Evolutionary conservation across 2,113 vertebrate species (phyloP).

Genomic region (Callorhinus ursinus): DNA sequence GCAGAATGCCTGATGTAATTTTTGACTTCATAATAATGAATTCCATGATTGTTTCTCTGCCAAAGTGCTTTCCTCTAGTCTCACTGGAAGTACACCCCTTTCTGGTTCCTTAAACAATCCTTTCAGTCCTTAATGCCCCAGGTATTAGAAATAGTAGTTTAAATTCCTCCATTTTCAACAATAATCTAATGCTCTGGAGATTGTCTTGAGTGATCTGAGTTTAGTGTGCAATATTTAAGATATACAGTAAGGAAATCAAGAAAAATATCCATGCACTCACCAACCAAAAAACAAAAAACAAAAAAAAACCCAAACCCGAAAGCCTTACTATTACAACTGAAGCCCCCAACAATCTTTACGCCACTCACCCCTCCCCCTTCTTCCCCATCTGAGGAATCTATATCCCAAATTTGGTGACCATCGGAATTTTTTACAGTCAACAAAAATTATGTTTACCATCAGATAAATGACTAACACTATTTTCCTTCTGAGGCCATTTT

Average conservation of each 20-base stretch:
- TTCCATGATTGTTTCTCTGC: background rate
- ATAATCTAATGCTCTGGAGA: background rate
- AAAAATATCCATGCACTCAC: background rate
- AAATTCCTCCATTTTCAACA: conserved; percentile 47
- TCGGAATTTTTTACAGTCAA: background rate
- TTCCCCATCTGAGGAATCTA: background rate
- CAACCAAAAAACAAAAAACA: background rate
- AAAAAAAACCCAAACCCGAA: background rate
- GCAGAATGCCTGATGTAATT: background rate
- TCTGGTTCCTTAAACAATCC: background rate
- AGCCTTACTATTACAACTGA: background rate
- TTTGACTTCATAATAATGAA: conserved; percentile 14
- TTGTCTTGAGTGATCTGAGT: background rate
- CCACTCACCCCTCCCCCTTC: background rate
- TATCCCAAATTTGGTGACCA: background rate
- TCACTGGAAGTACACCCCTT: background rate
- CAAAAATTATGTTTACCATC: background rate
- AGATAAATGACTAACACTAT: background rate
- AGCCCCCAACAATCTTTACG: background rate
- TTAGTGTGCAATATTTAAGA: conserved; percentile 19
- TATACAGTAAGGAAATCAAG: conserved; percentile 20
- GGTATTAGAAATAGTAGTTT: background rate
- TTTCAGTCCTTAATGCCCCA: background rate
- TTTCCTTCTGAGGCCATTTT: background rate
- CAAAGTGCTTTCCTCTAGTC: background rate